Evolutionary conservation across 1,140 invertebrate genomes (phyloP), one percentile per base, ranked within the genome.

Genomic region (Ridgeia piscesae): DNA sequence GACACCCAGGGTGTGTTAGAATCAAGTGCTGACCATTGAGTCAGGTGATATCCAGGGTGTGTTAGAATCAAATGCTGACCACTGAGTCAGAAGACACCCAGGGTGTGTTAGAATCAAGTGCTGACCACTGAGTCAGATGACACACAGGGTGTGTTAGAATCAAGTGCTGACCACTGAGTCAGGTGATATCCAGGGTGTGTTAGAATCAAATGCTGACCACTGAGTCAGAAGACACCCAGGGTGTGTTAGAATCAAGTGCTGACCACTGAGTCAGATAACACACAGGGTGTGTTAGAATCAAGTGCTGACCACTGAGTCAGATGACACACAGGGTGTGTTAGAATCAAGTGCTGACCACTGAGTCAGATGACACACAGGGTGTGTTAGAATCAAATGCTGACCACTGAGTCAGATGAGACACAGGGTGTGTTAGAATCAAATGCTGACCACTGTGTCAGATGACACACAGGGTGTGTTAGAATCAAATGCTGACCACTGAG

Each of bases 121-220:
- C 58, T 77, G 58, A 77, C 58, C 58, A 77, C 58, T 77, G 58
- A 77, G 58, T 77, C 58, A 77, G 6, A 21, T 27, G 58, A 77
- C 58, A 77, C 27, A 9, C 58, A 77, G 58, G 27, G 58, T 21
- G 58, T 77, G 58, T 77, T 77, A 27, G 58, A n/a, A n/a, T n/a
- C n/a, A n/a, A n/a, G n/a, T 77, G 58, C 58, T 77, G 58, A 77
- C 58, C 58, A 77, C 58, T 77, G 58, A 77, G 58, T 77, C 58
- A 77, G 6, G 58, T 27, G 58, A 77, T 21, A 77, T 77, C 58
- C 58, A 77, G 58, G 27, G 58, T 21, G 58, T 77, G 58, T 77
- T 77, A 27, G 58, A n/a, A n/a, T n/a, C n/a, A n/a, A n/a, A n/a
- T n/a, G 58, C 58, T 14, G 58, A 77, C 58, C 58, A 77, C 58